Conservation (phyloP, 1,140 invertebrate genomes). For the Samia ricini region DNA sequence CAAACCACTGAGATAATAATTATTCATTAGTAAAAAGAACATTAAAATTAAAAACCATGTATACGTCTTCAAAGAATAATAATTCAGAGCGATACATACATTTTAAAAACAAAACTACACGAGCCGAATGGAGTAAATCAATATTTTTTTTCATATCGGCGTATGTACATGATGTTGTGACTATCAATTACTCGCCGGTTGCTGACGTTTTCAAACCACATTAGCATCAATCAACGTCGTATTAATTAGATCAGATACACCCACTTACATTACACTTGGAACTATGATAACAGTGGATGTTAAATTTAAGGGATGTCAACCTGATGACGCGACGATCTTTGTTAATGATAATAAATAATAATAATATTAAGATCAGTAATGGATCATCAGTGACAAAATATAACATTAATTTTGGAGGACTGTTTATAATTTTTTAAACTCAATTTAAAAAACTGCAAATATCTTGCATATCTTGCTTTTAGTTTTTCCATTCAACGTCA, state of each 20-base stretch:
- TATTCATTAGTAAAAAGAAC: too few relatives aligned
- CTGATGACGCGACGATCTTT: background rate
- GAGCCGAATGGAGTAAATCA: background rate
- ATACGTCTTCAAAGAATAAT: background rate
- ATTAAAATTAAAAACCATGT: too few relatives aligned
- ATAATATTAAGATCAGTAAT: background rate
- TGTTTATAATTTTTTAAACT: too few relatives aligned
- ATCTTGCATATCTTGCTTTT: too few relatives aligned
- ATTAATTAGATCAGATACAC: slow-evolving; percentile 68
- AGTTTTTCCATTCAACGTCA: too few relatives aligned
- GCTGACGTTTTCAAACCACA: slow-evolving; percentile 48
- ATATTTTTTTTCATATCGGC: background rate
- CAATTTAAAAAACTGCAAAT: too few relatives aligned
- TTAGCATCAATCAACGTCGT: slow-evolving; percentile 71
- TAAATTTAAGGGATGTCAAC: slow-evolving; percentile 13
- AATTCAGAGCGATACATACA: background rate
- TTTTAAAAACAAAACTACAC: slow-evolving; percentile 2
- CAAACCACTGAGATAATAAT: too few relatives aligned
- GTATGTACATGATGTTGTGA: slow-evolving; percentile 46
- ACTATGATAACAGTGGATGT: slow-evolving; percentile 22
- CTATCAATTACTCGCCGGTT: slow-evolving; percentile 56
- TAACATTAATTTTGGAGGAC: too few relatives aligned
- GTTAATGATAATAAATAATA: background rate
- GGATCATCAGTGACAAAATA: too few relatives aligned
- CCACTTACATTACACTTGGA: slow-evolving; percentile 25